Conservation (phyloP, 1,140 invertebrate species). For the Heliothis virescens region DNA sequence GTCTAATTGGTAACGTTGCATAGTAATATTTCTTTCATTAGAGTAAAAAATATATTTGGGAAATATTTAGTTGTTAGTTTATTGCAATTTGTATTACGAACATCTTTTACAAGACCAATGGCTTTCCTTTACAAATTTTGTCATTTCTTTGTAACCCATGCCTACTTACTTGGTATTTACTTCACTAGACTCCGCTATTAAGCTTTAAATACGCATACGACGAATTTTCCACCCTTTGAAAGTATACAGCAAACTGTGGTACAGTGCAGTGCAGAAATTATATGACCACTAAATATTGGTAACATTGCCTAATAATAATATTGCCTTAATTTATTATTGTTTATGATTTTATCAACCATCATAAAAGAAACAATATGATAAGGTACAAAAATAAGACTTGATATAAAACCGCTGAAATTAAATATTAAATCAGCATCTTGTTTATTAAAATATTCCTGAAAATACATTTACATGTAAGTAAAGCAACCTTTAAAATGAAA, state of each 20-base stretch:
- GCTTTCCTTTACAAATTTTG: background rate
- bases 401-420: background rate
- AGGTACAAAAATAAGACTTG: too few species aligned
- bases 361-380: too few species aligned
- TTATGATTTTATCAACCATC: too few species aligned
- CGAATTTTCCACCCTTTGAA: constrained; percentile 51
- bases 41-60: background rate
- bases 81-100: background rate
- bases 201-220: constrained; percentile 49
- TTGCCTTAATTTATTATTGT: too few species aligned
- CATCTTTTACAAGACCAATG: background rate
- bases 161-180: constrained; percentile 47
- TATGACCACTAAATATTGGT: background rate
- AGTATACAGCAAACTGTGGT: constrained; percentile 39
- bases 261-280: constrained; percentile 18
- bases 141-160: constrained; percentile 8
- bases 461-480: constrained; percentile 30
- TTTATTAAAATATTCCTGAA: constrained; percentile 13
- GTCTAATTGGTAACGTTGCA: background rate
- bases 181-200: constrained; percentile 46
- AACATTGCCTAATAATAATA: background rate
- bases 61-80: background rate
- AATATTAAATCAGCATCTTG: constrained; percentile 6
- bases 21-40: background rate
- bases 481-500: constrained; percentile 27